Conservation (phyloP, 2,797 vertebrate genomes). For the Pangasius krempfi region DNA sequence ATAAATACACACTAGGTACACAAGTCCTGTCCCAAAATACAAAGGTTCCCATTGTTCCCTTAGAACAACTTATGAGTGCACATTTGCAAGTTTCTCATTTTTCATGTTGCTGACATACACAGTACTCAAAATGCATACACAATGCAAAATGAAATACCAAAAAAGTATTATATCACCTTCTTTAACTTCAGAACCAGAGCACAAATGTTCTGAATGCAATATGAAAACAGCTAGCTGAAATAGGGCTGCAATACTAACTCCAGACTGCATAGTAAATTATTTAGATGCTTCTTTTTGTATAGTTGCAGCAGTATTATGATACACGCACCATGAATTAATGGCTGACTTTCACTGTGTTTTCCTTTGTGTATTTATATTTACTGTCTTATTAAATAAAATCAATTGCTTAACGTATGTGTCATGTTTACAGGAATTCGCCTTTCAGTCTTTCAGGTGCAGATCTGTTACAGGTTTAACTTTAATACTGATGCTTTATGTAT, state of each 20-base stretch:
- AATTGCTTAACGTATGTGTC: not conserved
- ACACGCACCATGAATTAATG: constrained; percentile 12
- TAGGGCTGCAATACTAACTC: constrained; percentile 22
- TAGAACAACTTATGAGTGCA: not conserved
- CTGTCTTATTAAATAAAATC: constrained; percentile 52
- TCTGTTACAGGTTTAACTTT: not conserved
- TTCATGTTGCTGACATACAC: not conserved
- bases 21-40: not conserved
- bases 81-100: not conserved
- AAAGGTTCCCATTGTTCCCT: not conserved
- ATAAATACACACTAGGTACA: not conserved
- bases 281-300: constrained; percentile 32
- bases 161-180: constrained; percentile 9
- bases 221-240: constrained; percentile 3
- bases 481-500: not conserved
- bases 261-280: constrained; percentile 43
- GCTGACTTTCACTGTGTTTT: constrained; percentile 40
- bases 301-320: constrained; percentile 46
- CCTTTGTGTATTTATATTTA: constrained; percentile 57
- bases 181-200: not conserved
- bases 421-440: not conserved
- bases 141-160: constrained; percentile 23
- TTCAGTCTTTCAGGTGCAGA: not conserved
- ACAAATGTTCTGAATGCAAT: constrained; percentile 4
- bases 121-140: not conserved